Evolutionary conservation across 2,797 vertebrate genomes (phyloP).

Genomic region (Acropternis orthonyx): DNA sequence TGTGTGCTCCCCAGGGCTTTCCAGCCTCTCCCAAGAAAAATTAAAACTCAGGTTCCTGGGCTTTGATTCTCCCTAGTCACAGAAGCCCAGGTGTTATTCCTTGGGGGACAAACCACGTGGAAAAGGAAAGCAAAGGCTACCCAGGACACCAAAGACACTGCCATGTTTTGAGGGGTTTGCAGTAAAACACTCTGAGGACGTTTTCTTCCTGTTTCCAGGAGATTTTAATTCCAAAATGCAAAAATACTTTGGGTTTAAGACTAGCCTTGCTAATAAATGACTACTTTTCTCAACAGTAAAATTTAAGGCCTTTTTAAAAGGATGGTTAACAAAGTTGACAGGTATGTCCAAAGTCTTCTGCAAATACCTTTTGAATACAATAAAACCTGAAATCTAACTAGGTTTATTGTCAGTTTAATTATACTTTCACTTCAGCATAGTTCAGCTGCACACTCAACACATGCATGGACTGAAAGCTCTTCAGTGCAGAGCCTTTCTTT

Average conservation of each 20-base stretch:
- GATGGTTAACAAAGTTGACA: neutral
- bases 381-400: neutral
- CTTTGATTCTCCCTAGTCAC: neutral
- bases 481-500: neutral
- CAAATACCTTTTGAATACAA: conserved; percentile 1
- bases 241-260: neutral
- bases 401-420: conserved; percentile 34
- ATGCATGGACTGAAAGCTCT: neutral
- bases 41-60: accelerated
- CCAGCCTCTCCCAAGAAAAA: neutral
- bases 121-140: neutral
- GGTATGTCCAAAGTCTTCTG: neutral
- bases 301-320: neutral
- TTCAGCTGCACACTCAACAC: neutral
- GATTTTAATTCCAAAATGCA: neutral
- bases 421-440: neutral
- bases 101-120: neutral
- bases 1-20: neutral
- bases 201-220: neutral
- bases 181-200: neutral
- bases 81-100: neutral
- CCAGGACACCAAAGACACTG: neutral
- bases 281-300: neutral
- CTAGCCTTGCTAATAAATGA: neutral
- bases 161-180: neutral